Percentiles rank a stretch among this genome's conserved stretches.
Conservation (phyloP, 92 coral and sea anemone species). For the Scolanthus callimorphus region DNA sequence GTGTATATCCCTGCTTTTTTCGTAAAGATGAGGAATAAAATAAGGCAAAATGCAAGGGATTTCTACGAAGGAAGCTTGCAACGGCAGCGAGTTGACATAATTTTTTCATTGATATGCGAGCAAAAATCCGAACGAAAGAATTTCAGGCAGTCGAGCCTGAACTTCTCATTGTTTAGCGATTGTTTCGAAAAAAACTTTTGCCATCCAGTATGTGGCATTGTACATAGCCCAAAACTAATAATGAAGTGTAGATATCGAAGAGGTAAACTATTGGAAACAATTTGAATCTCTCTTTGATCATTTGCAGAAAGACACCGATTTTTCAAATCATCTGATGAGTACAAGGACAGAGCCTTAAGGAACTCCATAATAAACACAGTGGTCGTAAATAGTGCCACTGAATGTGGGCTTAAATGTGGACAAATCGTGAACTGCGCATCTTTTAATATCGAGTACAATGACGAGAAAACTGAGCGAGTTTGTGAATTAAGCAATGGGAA, state of each 20-base stretch:
- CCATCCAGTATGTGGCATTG: background rate
- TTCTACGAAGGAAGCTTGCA: too few relatives aligned
- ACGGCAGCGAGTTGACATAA: too few relatives aligned
- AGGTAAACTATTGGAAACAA: too few relatives aligned
- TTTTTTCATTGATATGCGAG: too few relatives aligned
- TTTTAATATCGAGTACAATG: conserved; percentile 28
- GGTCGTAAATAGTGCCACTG: conserved; percentile 11
- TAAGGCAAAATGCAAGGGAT: too few relatives aligned
- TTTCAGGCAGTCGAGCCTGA: too few relatives aligned
- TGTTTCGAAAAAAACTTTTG: too few relatives aligned
- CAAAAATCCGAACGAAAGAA: too few relatives aligned
- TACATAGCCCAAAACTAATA: background rate
- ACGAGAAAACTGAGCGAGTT: background rate
- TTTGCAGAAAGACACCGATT: conserved; percentile 29
- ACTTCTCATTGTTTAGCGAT: too few relatives aligned
- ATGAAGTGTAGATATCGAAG: too few relatives aligned
- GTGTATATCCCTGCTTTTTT: too few relatives aligned
- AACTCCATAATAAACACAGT: conserved; percentile 21
- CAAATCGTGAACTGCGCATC: conserved; percentile 38
- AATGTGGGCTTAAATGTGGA: conserved; percentile 55
- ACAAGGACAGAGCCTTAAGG: conserved; percentile 16
- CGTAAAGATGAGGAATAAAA: too few relatives aligned
- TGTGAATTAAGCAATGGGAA: conserved; percentile 38
- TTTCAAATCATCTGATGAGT: conserved; percentile 18
- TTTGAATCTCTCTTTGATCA: background rate